Evolutionary conservation across 1,140 invertebrate species (phyloP), one percentile per base, ranked within the genome.

Genomic region (Meloidogyne hapla): DNA sequence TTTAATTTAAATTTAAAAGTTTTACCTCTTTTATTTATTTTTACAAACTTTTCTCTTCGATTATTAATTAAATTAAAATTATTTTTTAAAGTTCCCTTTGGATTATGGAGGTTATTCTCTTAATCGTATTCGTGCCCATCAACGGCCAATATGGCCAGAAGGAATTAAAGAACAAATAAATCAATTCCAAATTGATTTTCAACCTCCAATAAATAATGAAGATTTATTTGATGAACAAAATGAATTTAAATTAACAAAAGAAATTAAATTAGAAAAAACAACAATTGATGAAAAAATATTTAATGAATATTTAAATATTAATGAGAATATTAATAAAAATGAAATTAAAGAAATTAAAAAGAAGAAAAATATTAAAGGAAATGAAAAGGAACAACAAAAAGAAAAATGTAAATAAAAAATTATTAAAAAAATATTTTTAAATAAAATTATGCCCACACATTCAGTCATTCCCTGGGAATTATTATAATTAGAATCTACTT

Each of bases 41-140:
- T n/a, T n/a, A n/a, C n/a, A n/a, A 33, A 33, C 1, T 33, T 33
- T 33, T 33, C n/a, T n/a, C n/a, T n/a, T 33, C 4, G 33, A 33
- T 1, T 5, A 5, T 33, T 33, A 33, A 33, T 33, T 33, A 8
- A 5, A 5, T 33, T 5, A 33, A 6, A 48, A 21, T 6, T 62
- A 15, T 25, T 25, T 15, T 23, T 28, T 18, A 15, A 26, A 73
- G 42, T 62, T 73, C 18, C n/a, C 70, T 6, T 63, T 73, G 56
- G 70, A 73, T 38, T 64, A 73, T 63, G 70, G 70, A 10, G 70
- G 70, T 13, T 73, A 73, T 62, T 73, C 70, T 9, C 21, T 40
- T 13, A 48, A 73, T 18, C 42, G 70, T 40, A 63, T 73, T 28
- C 5, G 23, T 42, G 70, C 56, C 5, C 42, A 73, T 73, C 70